Base-by-base conservation (phyloP, 2,113 vertebrate genomes). In the Mormyrus lacerda region DNA sequence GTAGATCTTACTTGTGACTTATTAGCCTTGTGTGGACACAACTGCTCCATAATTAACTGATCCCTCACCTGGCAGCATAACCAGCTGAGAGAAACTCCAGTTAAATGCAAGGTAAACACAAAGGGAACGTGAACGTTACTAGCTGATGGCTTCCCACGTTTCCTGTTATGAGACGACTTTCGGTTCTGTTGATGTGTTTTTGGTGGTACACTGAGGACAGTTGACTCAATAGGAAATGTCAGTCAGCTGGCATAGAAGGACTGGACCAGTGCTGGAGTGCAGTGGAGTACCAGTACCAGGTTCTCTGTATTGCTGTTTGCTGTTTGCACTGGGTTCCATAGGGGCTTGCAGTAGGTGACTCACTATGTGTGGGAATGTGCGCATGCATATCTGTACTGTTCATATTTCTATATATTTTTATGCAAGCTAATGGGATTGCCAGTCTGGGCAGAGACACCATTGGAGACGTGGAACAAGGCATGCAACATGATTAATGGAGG, bases 401-500 rank as follows among this genome's bases (percentile, higher is more conserved):
- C 31, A 44, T 79, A 61, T 55, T 89, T 69, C 76, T 50, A 27
- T 61, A 73, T 91, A 88, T 91, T 84, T 92, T 90, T 91, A 87
- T 90, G 91, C 83, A 88, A 84, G 90, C 88, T 92, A 92, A 92
- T 93, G 93, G 91, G 89, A 88, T 91, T 92, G 91, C 90, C 90
- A 91, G 91, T 90, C 91, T 89, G 79, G 89, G 89, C 92, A 92
- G 90, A 89, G 92, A 85, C 86, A 83, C 82, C 65, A 90, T 92
- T 89, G 88, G 90, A 91, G 58, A 89, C 31, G n/a, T 58, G 48
- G 45, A 87, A 91, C 91, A 65, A 89, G 92, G 91, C 93, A 92
- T 91, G 90, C 88, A 89, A 89, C 89, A 89, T 95, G 93, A 96
- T 94, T 94, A 94, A 94, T 94, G 88, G 69, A 76, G 88, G 88